These are phyloP conservation scores for Mellivora capensis DNA, from an alignment of 2,113 vertebrate species.

Conservation along the genomic window DNA sequence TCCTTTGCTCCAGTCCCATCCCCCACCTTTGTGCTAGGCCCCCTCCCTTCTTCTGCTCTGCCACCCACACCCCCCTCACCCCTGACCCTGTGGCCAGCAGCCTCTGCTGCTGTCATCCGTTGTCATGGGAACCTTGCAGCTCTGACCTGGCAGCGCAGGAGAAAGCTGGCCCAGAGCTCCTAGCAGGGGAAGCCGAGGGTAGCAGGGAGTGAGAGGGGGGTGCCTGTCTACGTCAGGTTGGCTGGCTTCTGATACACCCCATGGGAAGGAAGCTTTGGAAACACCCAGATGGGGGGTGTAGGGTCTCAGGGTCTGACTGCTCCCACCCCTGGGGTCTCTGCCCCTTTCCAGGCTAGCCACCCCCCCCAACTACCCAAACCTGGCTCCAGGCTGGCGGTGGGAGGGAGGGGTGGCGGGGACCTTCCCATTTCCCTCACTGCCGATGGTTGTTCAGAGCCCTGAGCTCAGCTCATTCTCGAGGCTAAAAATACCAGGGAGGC, in stretches of 20 bases:
- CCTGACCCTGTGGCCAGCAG: conserved; percentile 67
- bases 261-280: background rate
- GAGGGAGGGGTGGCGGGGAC: conserved; percentile 56
- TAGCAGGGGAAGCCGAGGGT: conserved; percentile 41
- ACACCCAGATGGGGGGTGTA: background rate
- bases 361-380: conserved; percentile 74
- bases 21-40: background rate
- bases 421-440: conserved; percentile 67
- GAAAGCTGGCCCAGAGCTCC: conserved; percentile 46
- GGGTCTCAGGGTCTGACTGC: background rate
- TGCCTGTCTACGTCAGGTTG: background rate
- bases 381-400: conserved; percentile 81
- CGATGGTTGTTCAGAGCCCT: conserved; percentile 64
- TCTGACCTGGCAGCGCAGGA: conserved; percentile 50
- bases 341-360: background rate
- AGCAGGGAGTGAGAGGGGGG: background rate
- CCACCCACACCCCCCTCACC: conserved; percentile 37
- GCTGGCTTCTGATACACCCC: background rate
- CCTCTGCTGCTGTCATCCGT: conserved; percentile 60
- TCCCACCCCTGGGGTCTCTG: background rate
- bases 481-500: conserved; percentile 76
- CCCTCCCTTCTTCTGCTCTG: background rate
- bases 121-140: conserved; percentile 73
- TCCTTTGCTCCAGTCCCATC: background rate
- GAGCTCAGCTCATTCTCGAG: conserved; percentile 76